Percentiles rank a stretch among this genome's conserved stretches.
phyloP scores from a whole-genome alignment of 1,140 invertebrate species.

The Maniola jurtina region DNA sequence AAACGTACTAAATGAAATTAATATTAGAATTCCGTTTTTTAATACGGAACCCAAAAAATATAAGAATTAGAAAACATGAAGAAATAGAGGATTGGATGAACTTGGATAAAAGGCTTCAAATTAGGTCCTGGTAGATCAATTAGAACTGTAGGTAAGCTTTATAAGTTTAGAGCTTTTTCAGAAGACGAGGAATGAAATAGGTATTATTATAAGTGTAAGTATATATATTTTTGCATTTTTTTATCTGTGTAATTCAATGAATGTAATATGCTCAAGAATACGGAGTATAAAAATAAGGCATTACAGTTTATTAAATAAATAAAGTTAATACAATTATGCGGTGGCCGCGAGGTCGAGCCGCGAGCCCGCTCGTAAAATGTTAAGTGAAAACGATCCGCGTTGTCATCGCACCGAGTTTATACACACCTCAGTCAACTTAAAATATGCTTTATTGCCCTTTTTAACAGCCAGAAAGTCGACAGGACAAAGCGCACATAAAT shows the following conservation, averaged over 20 bases:
- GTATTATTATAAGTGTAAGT: no score
- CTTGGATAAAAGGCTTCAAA: no score
- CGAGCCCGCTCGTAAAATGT: conserved; percentile 48
- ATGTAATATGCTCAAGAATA: background rate
- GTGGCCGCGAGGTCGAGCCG: conserved; percentile 29
- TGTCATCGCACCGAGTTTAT: conserved; percentile 62
- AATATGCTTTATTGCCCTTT: conserved; percentile 46
- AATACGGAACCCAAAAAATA: no score
- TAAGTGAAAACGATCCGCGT: conserved; percentile 57
- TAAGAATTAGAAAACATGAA: no score
- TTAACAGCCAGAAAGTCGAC: conserved; percentile 24
- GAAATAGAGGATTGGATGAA: no score
- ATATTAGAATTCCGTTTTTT: no score
- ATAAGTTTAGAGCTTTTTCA: no score
- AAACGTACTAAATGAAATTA: no score
- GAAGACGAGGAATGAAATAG: no score
- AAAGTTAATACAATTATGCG: conserved; percentile 39
- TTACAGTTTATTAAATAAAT: conserved; percentile 34
- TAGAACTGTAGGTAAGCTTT: no score
- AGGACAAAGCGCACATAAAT: conserved; percentile 26
- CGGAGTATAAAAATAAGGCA: conserved; percentile 27
- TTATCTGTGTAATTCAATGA: background rate
- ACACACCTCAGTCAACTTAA: conserved; percentile 44
- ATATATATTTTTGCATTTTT: no score
- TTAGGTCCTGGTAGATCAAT: no score